Evolutionary conservation across 2,113 vertebrate species (phyloP).

Genomic region (Pollachius pollachius): DNA sequence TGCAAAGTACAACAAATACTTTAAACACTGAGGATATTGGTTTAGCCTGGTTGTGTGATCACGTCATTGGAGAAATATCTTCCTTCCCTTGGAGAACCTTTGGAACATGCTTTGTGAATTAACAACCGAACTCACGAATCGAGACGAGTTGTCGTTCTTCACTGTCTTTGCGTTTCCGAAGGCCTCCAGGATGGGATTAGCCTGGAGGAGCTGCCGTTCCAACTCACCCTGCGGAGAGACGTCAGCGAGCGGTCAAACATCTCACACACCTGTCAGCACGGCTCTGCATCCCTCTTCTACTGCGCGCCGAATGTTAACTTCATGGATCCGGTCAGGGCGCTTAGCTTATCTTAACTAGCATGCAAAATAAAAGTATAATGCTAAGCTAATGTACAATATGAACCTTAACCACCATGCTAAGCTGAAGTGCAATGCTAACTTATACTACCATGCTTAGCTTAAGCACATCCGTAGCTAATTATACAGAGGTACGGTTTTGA

Average conservation of each 20-base stretch:
- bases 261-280: not conserved
- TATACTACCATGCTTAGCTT: too few species aligned
- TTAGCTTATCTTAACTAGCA: too few species aligned
- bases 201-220: slow-evolving; percentile 95
- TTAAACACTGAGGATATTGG: not conserved
- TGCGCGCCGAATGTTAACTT: not conserved
- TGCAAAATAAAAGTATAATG: too few species aligned
- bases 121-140: slow-evolving; percentile 86
- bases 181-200: slow-evolving; percentile 96
- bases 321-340: too few species aligned
- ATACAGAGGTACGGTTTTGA: too few species aligned
- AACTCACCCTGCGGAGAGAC: slow-evolving; percentile 85
- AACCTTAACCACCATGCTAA: too few species aligned
- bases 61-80: slow-evolving; percentile 11
- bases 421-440: too few species aligned
- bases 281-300: slow-evolving; percentile 5
- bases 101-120: not conserved
- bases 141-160: slow-evolving; percentile 98
- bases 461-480: too few species aligned
- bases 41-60: not conserved
- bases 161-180: slow-evolving; percentile 98
- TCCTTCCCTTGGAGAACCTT: too few species aligned
- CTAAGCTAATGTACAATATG: too few species aligned
- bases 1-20: slow-evolving; percentile 59
- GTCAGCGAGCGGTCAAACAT: slow-evolving; percentile 12